Evolutionary conservation across 2,797 vertebrate species (phyloP).

Genomic region (Semotilus atromaculatus): DNA sequence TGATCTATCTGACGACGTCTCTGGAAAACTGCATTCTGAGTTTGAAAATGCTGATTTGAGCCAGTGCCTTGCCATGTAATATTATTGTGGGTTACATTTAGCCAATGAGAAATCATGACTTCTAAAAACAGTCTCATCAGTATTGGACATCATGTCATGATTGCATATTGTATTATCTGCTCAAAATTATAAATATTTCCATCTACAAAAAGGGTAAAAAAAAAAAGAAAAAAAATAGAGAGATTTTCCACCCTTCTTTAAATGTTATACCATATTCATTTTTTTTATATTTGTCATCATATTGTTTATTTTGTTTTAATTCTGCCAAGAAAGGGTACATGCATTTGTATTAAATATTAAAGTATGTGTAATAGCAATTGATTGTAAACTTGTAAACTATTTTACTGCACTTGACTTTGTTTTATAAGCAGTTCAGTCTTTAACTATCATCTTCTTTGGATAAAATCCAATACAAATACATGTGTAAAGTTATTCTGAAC

Average conservation of each 20-base stretch:
- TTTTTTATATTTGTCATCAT: constrained; percentile 31
- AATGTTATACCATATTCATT: neutral
- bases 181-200: constrained; percentile 21
- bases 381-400: constrained; percentile 57
- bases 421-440: constrained; percentile 43
- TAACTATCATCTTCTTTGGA: constrained; percentile 55
- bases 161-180: constrained; percentile 32
- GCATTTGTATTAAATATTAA: constrained; percentile 53
- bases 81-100: constrained; percentile 45
- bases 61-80: constrained; percentile 64
- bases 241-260: constrained; percentile 8
- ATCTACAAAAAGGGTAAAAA: constrained; percentile 1
- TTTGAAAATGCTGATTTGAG: constrained; percentile 57
- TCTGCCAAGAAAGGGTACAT: constrained; percentile 26
- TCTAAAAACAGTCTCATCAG: constrained; percentile 23
- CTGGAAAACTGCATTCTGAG: constrained; percentile 38
- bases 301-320: constrained; percentile 32
- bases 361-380: constrained; percentile 49
- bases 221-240: neutral
- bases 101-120: constrained; percentile 27
- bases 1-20: neutral
- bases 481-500: constrained; percentile 56
- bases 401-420: constrained; percentile 56
- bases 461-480: constrained; percentile 36
- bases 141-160: constrained; percentile 27